These are phyloP conservation scores for Ophraella communa DNA, from an alignment of 2,888 invertebrate species.

Conservation along the genomic window DNA sequence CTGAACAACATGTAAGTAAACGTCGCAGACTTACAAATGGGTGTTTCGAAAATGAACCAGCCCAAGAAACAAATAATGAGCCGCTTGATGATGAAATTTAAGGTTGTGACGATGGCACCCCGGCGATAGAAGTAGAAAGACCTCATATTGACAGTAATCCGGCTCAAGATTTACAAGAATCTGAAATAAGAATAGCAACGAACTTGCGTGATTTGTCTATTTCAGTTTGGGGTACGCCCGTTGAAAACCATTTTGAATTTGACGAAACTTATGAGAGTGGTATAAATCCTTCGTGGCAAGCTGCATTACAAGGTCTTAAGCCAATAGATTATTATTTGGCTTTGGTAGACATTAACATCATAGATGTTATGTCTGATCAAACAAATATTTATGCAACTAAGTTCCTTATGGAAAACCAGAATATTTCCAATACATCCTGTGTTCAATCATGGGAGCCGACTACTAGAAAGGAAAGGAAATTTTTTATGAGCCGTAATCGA, in stretches of 20 bases:
- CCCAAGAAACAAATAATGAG: too few relatives aligned
- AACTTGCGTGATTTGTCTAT: too few relatives aligned
- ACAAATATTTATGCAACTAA: constrained; percentile 30
- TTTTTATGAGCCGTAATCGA: constrained; percentile 31
- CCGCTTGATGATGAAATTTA: too few relatives aligned
- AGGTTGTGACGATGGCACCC: too few relatives aligned
- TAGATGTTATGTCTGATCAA: neutral
- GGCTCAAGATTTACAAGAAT: too few relatives aligned
- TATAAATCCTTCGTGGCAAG: neutral
- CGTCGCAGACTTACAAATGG: too few relatives aligned
- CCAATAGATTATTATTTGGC: neutral
- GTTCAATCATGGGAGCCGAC: constrained; percentile 27
- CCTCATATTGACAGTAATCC: too few relatives aligned
- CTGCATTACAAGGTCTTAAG: neutral
- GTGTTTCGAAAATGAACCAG: too few relatives aligned
- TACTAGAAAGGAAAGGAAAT: constrained; percentile 25
- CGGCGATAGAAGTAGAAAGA: too few relatives aligned
- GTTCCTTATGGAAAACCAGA: constrained; percentile 11
- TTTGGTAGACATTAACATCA: neutral
- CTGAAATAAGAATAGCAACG: too few relatives aligned
- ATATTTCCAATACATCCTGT: constrained; percentile 20
- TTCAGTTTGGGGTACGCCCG: neutral
- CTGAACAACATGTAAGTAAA: too few relatives aligned
- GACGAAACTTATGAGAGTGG: neutral
- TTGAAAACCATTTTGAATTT: neutral